phyloP scores from a whole-genome alignment of 2,113 vertebrate species.

The Salvelinus alpinus region DNA sequence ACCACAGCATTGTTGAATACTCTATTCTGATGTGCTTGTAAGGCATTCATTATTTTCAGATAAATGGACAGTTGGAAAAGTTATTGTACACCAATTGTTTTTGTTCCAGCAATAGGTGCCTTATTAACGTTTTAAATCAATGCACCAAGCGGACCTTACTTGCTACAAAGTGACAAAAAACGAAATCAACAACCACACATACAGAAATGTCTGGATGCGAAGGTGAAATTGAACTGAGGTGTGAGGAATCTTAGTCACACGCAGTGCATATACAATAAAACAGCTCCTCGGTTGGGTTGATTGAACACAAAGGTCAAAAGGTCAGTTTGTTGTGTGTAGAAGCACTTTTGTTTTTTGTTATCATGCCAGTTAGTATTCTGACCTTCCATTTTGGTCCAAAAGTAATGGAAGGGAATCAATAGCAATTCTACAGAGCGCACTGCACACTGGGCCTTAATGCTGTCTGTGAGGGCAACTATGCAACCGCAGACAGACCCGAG shows the following conservation, averaged over 20 bases:
- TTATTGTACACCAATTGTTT: too few relatives aligned
- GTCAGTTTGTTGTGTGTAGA: not conserved
- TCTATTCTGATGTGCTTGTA: too few relatives aligned
- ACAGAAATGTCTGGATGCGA: too few relatives aligned
- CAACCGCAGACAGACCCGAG: not conserved
- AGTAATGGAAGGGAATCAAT: slow-evolving; percentile 16
- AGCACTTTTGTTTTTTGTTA: not conserved
- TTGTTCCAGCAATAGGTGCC: too few relatives aligned
- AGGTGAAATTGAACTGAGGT: not conserved
- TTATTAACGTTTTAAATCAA: too few relatives aligned
- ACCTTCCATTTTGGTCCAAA: slow-evolving; percentile 1
- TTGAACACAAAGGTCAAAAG: not conserved
- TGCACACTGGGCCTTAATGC: slow-evolving; percentile 15
- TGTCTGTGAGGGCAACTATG: slow-evolving; percentile 7
- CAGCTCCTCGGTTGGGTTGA: not conserved
- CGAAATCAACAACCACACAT: too few relatives aligned
- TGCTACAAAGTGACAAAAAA: too few relatives aligned
- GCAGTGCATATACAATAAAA: not conserved
- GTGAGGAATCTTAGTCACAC: not conserved
- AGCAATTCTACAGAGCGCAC: slow-evolving; percentile 9
- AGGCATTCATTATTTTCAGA: too few relatives aligned
- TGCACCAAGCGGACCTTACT: too few relatives aligned
- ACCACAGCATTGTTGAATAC: too few relatives aligned
- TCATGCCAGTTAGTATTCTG: not conserved
- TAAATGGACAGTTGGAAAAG: too few relatives aligned